Percentiles rank a stretch among this genome's conserved stretches.
Conservation (phyloP, 2,797 vertebrate species). For the Cynopterus sphinx region DNA sequence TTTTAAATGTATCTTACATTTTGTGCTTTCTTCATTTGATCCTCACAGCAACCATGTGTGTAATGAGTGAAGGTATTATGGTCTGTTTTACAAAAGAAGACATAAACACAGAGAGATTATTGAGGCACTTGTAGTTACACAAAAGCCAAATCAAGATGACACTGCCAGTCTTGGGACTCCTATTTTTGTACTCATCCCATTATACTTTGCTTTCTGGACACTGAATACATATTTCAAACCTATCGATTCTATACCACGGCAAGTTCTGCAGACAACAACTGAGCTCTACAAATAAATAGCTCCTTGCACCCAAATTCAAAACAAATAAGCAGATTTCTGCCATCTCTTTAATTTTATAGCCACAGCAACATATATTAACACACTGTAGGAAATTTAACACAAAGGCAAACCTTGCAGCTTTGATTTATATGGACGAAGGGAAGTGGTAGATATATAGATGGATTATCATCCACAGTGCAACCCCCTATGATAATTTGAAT, state of each 20-base stretch:
- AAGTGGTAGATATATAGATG: constrained; percentile 19
- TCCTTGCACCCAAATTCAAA: constrained; percentile 17
- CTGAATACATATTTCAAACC: constrained; percentile 41
- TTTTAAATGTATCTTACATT: background rate
- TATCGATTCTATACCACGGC: background rate
- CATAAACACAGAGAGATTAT: background rate
- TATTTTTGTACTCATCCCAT: background rate
- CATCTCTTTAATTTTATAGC: background rate
- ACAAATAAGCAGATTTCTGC: constrained; percentile 38
- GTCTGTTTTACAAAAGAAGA: constrained; percentile 22
- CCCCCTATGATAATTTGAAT: background rate
- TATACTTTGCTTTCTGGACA: constrained; percentile 19
- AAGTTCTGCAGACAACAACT: background rate
- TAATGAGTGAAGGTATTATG: background rate
- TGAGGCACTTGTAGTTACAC: background rate
- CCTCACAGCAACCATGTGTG: background rate
- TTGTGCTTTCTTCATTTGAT: constrained; percentile 18
- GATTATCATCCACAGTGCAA: constrained; percentile 16
- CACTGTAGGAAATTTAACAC: background rate
- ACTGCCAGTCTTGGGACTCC: background rate
- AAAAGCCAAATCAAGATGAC: constrained; percentile 8
- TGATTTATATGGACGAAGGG: constrained; percentile 12
- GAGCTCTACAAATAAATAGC: background rate
- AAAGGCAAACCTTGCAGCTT: constrained; percentile 1
- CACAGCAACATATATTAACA: background rate